A percentile compares a stretch with the other conserved stretches of the same genome.
Conservation (phyloP, 2,113 vertebrate species). For the Boulengeromyrus knoepffleri region DNA sequence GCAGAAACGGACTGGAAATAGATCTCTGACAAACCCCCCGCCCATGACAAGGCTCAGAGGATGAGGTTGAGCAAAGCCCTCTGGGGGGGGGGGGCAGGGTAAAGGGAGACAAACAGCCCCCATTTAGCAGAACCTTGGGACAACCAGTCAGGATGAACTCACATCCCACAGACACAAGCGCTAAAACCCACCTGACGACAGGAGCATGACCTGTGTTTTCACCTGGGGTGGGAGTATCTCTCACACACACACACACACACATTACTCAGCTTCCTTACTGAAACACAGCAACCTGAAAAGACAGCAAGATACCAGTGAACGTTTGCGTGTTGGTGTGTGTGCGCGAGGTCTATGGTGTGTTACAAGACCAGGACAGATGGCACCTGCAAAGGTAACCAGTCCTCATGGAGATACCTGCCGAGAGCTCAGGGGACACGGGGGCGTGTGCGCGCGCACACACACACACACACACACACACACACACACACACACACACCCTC, state of each 20-base stretch:
- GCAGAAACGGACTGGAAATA: background rate
- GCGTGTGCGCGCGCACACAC: background rate
- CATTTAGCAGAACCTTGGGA: background rate
- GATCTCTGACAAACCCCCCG: background rate
- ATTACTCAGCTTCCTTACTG: background rate
- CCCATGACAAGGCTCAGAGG: background rate
- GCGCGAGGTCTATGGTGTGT: background rate
- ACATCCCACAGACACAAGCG: background rate
- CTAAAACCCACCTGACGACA: background rate
- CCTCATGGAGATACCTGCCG: background rate
- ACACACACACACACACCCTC: background rate
- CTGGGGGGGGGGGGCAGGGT: background rate
- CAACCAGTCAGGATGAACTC: background rate
- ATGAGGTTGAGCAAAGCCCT: background rate
- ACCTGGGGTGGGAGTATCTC: background rate
- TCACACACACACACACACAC: background rate
- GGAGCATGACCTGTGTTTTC: background rate
- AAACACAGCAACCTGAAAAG: background rate
- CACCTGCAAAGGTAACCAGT: background rate
- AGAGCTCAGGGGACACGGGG: background rate
- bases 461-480: background rate
- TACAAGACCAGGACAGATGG: conserved; percentile 4
- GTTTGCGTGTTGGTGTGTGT: background rate
- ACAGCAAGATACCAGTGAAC: background rate
- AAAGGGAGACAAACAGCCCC: background rate